A percentile compares a stretch with the other conserved stretches of the same genome.
phyloP scores from a whole-genome alignment of 2,113 vertebrate species.

The Saccopteryx bilineata region DNA sequence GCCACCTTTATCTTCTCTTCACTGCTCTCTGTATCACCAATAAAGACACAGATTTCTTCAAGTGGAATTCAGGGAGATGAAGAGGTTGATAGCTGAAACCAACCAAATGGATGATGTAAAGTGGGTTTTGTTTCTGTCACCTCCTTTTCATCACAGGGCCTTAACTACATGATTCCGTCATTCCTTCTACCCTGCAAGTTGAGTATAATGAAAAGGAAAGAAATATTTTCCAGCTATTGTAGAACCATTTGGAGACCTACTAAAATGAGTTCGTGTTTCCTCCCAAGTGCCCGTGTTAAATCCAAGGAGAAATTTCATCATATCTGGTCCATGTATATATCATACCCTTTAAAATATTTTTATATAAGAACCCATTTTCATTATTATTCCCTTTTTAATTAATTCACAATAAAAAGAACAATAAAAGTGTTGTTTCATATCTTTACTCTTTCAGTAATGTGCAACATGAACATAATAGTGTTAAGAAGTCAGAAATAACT shows the following conservation, averaged over 20 bases:
- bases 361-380: slow-evolving; percentile 1
- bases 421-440: slow-evolving; percentile 84
- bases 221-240: not conserved
- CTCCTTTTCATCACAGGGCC: not conserved
- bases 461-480: slow-evolving; percentile 90
- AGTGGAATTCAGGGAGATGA: not conserved
- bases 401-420: slow-evolving; percentile 82
- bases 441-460: slow-evolving; percentile 91
- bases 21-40: not conserved
- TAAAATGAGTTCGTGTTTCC: not conserved
- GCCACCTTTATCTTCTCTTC: not conserved
- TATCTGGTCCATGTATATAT: not conserved
- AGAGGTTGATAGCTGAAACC: not conserved
- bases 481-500: slow-evolving; percentile 90
- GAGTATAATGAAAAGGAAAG: not conserved
- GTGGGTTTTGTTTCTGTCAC: not conserved
- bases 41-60: not conserved
- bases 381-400: slow-evolving; percentile 41
- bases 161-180: not conserved
- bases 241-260: not conserved
- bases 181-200: not conserved
- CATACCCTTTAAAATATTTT: not conserved
- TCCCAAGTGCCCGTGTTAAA: not conserved
- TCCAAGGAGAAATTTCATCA: not conserved
- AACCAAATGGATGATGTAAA: not conserved